These are phyloP conservation scores for Zosterops japonicus DNA, from an alignment of 2,113 vertebrate species.

Conservation along the genomic window DNA sequence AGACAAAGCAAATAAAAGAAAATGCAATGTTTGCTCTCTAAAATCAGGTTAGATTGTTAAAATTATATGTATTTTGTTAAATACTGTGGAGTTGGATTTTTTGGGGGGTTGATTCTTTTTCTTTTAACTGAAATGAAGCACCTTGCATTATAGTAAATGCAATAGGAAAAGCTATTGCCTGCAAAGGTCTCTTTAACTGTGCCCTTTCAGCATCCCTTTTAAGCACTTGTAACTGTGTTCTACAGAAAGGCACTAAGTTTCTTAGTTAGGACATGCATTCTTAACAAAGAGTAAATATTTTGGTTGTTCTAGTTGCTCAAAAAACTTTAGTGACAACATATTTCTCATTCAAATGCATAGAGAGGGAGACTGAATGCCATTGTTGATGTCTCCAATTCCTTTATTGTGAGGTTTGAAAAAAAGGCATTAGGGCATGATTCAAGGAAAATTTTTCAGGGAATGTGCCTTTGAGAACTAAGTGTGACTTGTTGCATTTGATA, in stretches of 20 bases:
- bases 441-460: neutral
- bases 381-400: accelerated
- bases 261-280: accelerated
- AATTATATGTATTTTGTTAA: neutral
- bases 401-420: neutral
- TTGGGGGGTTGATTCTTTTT: accelerated
- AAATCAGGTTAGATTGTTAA: neutral
- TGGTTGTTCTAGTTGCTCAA: neutral
- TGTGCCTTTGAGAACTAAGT: neutral
- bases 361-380: neutral
- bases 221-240: neutral
- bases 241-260: neutral
- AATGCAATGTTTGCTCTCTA: neutral
- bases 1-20: neutral
- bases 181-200: neutral
- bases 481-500: neutral
- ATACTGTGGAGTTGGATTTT: neutral
- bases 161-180: neutral
- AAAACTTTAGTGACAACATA: neutral
- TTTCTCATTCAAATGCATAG: neutral
- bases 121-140: neutral
- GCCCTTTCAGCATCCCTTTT: neutral
- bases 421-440: accelerated
- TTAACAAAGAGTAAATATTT: neutral
- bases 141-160: neutral